Percentiles rank a stretch among this genome's conserved stretches.
These are phyloP conservation scores for Caenorhabditis sp. DNA, from an alignment of 2,888 invertebrate genomes.

Conservation along the genomic window DNA sequence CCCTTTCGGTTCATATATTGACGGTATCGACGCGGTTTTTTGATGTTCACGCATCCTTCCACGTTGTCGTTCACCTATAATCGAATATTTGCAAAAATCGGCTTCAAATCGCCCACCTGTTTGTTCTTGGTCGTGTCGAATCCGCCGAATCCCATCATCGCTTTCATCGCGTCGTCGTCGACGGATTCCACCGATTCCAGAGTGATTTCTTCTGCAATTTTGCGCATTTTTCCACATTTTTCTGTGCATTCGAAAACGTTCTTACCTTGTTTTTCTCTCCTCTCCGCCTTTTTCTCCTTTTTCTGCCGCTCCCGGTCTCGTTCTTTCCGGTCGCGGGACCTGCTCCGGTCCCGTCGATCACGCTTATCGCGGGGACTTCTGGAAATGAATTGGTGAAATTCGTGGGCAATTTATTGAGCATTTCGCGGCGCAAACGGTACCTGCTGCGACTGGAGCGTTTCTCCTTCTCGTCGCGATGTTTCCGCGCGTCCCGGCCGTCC, in stretches of 20 bases:
- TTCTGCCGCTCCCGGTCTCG: slow-evolving; percentile 53
- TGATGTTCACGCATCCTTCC: slow-evolving; percentile 93
- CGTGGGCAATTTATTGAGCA: neutral
- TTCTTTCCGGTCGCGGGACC: slow-evolving; percentile 55
- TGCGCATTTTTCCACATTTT: too few relatives aligned
- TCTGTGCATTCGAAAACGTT: too few relatives aligned
- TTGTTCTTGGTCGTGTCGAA: slow-evolving; percentile 91
- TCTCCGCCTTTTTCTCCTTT: slow-evolving; percentile 38
- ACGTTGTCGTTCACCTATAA: slow-evolving; percentile 89
- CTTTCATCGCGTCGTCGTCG: slow-evolving; percentile 74
- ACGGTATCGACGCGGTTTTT: slow-evolving; percentile 94
- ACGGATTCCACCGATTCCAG: slow-evolving; percentile 37
- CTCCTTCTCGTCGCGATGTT: slow-evolving; percentile 47
- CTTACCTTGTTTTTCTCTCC: slow-evolving; percentile 36
- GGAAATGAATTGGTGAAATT: neutral
- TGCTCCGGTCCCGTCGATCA: slow-evolving; percentile 51
- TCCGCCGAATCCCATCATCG: slow-evolving; percentile 93
- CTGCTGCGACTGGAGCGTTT: slow-evolving; percentile 37
- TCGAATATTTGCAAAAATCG: too few relatives aligned
- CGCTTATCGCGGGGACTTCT: slow-evolving; percentile 57
- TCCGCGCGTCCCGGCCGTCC: slow-evolving; percentile 14
- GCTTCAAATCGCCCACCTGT: too few relatives aligned
- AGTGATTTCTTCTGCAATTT: slow-evolving; percentile 52
- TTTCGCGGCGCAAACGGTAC: neutral
- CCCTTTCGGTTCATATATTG: slow-evolving; percentile 99